These are phyloP conservation scores for Dorcus hopei DNA, from an alignment of 2,888 invertebrate species.

Conservation along the genomic window DNA sequence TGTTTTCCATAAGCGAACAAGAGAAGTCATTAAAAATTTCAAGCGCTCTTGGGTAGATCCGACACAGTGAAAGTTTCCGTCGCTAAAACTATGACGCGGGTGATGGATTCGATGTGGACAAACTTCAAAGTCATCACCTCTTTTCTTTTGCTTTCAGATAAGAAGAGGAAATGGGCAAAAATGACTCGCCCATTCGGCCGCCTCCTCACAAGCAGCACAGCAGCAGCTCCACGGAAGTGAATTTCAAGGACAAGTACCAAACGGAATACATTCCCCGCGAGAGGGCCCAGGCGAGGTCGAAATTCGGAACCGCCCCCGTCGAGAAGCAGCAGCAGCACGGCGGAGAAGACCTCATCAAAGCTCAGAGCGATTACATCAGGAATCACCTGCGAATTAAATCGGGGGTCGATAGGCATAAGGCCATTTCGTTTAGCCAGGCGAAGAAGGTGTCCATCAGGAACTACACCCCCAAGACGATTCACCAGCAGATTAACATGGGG, in stretches of 20 bases:
- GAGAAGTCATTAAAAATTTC: too few relatives aligned
- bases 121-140: not conserved
- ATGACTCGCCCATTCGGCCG: slow-evolving; percentile 5
- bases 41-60: too few relatives aligned
- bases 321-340: slow-evolving; percentile 1
- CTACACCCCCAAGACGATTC: slow-evolving; percentile 68
- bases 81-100: not conserved
- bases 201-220: not conserved
- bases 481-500: slow-evolving; percentile 59
- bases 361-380: slow-evolving; percentile 50
- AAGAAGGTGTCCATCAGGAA: slow-evolving; percentile 63
- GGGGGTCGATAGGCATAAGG: slow-evolving; percentile 47
- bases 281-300: not conserved
- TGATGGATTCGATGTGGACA: not conserved
- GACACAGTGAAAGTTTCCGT: too few relatives aligned
- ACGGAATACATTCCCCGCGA: slow-evolving; percentile 9
- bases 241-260: slow-evolving; percentile 14
- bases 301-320: slow-evolving; percentile 1
- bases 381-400: slow-evolving; percentile 58
- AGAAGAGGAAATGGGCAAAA: slow-evolving; percentile 13
- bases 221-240: not conserved
- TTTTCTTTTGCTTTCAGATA: not conserved
- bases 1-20: too few relatives aligned
- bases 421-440: slow-evolving; percentile 42
- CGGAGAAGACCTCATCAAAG: slow-evolving; percentile 3